These are phyloP conservation scores for Notolabrus celidotus DNA, from an alignment of 2,797 vertebrate genomes.

Conservation along the genomic window DNA sequence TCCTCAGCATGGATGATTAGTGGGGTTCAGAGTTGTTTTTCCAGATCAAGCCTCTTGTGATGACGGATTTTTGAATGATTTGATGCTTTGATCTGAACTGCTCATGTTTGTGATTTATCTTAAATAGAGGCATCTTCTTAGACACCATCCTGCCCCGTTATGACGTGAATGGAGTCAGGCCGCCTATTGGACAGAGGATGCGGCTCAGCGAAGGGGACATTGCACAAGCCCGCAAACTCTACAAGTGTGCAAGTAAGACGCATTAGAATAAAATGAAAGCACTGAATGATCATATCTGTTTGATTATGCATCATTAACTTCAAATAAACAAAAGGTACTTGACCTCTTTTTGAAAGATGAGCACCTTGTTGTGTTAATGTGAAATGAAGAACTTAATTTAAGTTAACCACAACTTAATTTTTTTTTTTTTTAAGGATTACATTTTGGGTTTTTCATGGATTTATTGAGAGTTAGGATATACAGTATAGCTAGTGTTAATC, in stretches of 20 bases:
- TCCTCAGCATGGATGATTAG: not conserved
- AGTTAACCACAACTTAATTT: too few relatives aligned
- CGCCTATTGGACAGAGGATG: constrained; percentile 94
- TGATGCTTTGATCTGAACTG: not conserved
- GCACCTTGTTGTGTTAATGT: too few relatives aligned
- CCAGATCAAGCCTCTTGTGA: not conserved
- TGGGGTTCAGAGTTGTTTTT: not conserved
- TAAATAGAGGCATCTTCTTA: constrained; percentile 91
- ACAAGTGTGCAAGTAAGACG: constrained; percentile 92
- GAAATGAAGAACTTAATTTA: too few relatives aligned
- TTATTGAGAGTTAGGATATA: too few relatives aligned
- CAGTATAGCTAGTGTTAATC: too few relatives aligned
- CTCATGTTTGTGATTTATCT: constrained; percentile 34
- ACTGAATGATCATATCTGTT: not conserved
- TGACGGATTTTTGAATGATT: constrained; percentile 4
- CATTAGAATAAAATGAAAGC: not conserved
- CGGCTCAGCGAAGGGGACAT: constrained; percentile 95
- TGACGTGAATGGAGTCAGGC: constrained; percentile 90
- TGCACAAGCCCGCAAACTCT: constrained; percentile 94
- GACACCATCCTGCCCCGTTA: constrained; percentile 97
- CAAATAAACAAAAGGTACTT: not conserved
- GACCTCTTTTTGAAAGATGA: too few relatives aligned
- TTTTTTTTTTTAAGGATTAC: too few relatives aligned
- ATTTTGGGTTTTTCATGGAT: too few relatives aligned
- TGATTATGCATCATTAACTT: not conserved